Base-by-base conservation (phyloP, 2,113 vertebrate species). In the Picathartes gymnocephalus region DNA sequence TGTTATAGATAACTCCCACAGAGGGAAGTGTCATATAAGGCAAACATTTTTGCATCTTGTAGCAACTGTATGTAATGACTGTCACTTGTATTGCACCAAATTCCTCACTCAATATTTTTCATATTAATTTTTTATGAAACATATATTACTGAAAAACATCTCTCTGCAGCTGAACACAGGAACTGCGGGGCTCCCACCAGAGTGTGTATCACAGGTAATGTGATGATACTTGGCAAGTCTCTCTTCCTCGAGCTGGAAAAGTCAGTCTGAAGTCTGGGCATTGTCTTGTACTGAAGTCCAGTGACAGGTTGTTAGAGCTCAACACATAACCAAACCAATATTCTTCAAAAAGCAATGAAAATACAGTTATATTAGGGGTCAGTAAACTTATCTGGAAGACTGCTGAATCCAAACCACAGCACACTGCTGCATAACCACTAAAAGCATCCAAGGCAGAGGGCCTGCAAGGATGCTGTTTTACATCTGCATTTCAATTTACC, bases 371-470 rank as follows among this genome's bases (percentile, higher is more conserved):
- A 13, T 66, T 56, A 42, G 22, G 21, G 8, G 40, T 35, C n/a
- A 35, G 4, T 19, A 60, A 84, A 64, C 33, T 81, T 57, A 64
- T 24, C 40, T 76, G 61, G 45, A 89, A n/a, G 24, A 60, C 42
- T 58, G 19, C 53, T 37, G 48, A 79, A 60, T 68, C 20, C 66
- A 94, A 87, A 74, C 15, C 25, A 50, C 21, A 60, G n/a, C 58
- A 85, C 28, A 6, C 15, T 42, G n/a, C 23, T 69, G 10, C 54
- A 47, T 14, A 65, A 40, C 37, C 0, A 4, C 31, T 50, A 7
- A 68, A 68, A 76, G 21, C 1, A 2, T 19, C 35, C 0, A 0
- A 80, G 62, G 50, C 5, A 4, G 35, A 79, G 15, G 14, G 17
- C 15, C 62, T 73, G 42, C 39, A 57, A 82, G 33, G 39, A 11